These are phyloP conservation scores for Acanthiza pusilla DNA, from an alignment of 2,797 vertebrate species.

Conservation along the genomic window DNA sequence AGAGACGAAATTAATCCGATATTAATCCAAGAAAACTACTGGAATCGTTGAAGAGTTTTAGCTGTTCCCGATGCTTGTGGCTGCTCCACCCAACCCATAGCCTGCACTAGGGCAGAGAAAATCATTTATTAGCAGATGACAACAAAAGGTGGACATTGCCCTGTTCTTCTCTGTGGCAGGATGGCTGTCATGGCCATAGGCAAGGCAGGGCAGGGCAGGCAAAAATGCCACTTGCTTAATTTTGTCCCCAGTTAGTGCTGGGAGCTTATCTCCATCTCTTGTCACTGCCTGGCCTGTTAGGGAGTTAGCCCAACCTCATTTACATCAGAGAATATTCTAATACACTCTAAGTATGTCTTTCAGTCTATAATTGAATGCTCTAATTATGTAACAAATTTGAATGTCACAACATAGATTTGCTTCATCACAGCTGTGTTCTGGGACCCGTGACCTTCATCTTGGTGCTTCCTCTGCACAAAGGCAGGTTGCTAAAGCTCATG, in stretches of 20 bases:
- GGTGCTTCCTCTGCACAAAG: background rate
- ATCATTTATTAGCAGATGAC: background rate
- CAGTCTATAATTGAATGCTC: conserved; percentile 29
- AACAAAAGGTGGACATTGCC: fast-evolving
- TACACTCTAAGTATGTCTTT: background rate
- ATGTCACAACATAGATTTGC: background rate
- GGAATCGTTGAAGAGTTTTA: background rate
- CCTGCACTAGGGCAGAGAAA: background rate
- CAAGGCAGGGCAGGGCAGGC: background rate
- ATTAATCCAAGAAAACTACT: conserved; percentile 3
- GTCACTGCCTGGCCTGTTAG: background rate
- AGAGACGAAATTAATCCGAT: background rate
- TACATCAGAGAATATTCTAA: background rate
- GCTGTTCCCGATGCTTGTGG: background rate
- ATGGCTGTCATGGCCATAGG: fast-evolving
- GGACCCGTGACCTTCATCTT: background rate
- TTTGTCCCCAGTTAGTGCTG: background rate
- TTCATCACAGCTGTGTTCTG: background rate
- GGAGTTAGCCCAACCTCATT: conserved; percentile 30
- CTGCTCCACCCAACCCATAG: background rate
- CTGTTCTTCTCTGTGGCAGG: fast-evolving
- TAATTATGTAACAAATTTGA: conserved; percentile 25
- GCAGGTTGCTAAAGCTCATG: background rate
- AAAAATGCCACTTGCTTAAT: background rate
- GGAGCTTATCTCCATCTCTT: background rate